Percentiles rank a stretch among this genome's conserved stretches.
Evolutionary conservation across 2,113 vertebrate genomes (phyloP).

Genomic region (Pollachius pollachius): DNA sequence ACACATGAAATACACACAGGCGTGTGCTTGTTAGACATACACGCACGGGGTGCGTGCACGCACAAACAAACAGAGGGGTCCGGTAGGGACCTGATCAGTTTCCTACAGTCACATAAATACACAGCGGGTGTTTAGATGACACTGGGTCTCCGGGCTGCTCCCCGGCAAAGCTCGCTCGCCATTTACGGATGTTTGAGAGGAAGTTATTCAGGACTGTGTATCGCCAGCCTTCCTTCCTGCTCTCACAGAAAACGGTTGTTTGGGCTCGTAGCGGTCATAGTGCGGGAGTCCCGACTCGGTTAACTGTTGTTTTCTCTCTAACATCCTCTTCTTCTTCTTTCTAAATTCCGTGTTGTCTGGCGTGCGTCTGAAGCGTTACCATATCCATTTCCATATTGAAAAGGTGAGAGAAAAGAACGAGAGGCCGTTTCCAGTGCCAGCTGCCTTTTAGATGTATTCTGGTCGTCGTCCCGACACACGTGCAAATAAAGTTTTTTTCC

Average conservation of each 20-base stretch:
- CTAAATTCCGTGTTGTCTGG: not conserved
- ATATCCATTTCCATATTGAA: conserved; percentile 26
- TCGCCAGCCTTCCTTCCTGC: conserved; percentile 63
- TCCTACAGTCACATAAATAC: conserved; percentile 73
- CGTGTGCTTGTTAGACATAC: not conserved
- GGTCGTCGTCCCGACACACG: conserved; percentile 57
- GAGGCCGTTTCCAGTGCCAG: conserved; percentile 43
- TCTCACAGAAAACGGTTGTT: conserved; percentile 42
- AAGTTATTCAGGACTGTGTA: conserved; percentile 66
- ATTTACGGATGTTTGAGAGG: conserved; percentile 65
- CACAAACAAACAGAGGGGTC: conserved; percentile 25
- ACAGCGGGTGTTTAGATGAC: conserved; percentile 66
- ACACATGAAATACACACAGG: conserved; percentile 27
- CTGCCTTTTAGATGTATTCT: conserved; percentile 63
- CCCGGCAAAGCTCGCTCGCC: conserved; percentile 41
- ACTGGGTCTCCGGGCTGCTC: conserved; percentile 38
- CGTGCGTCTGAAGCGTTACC: conserved; percentile 17
- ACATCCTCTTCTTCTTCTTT: not conserved
- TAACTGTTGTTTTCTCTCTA: no score
- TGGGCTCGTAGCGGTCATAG: conserved; percentile 41
- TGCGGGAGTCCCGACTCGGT: not conserved
- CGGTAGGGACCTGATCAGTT: conserved; percentile 45
- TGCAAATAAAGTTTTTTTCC: conserved; percentile 46
- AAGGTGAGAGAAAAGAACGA: conserved; percentile 13
- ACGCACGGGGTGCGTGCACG: conserved; percentile 5